phyloP scores from a whole-genome alignment of 2,113 vertebrate species.

The Bubo bubo region DNA sequence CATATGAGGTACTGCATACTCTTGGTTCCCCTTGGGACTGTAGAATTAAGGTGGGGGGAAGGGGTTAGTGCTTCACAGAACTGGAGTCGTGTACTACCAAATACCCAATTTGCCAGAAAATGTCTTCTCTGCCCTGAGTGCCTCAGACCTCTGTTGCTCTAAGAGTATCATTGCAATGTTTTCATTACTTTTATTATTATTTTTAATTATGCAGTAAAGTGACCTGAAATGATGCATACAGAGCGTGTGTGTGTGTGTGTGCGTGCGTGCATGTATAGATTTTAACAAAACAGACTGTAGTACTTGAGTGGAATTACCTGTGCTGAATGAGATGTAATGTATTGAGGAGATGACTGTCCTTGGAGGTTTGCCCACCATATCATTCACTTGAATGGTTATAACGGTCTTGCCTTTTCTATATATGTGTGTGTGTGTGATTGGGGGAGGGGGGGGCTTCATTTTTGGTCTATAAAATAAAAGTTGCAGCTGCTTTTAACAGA shows the following conservation, averaged over 20 bases:
- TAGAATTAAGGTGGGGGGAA: background rate
- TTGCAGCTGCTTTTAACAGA: constrained; percentile 65
- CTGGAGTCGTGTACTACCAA: background rate
- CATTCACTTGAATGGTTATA: constrained; percentile 51
- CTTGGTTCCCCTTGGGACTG: constrained; percentile 8
- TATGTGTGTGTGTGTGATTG: background rate
- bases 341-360: constrained; percentile 60
- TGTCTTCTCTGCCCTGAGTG: constrained; percentile 73
- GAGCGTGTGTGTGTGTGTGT: background rate
- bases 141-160: constrained; percentile 76
- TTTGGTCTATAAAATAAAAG: constrained; percentile 61
- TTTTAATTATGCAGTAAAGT: constrained; percentile 75
- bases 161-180: constrained; percentile 65
- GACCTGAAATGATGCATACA: constrained; percentile 56
- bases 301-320: constrained; percentile 49
- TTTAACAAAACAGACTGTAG: constrained; percentile 67
- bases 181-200: constrained; percentile 72
- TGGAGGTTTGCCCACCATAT: constrained; percentile 29
- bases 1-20: background rate
- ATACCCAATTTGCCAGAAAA: constrained; percentile 50
- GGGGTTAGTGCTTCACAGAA: background rate
- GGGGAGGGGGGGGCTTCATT: background rate
- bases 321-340: constrained; percentile 59
- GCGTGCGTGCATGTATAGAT: constrained; percentile 21
- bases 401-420: constrained; percentile 48